Percentiles rank a stretch among this genome's conserved stretches.
Conservation (phyloP, 1,140 invertebrate species). For the Drosophila persimilis region DNA sequence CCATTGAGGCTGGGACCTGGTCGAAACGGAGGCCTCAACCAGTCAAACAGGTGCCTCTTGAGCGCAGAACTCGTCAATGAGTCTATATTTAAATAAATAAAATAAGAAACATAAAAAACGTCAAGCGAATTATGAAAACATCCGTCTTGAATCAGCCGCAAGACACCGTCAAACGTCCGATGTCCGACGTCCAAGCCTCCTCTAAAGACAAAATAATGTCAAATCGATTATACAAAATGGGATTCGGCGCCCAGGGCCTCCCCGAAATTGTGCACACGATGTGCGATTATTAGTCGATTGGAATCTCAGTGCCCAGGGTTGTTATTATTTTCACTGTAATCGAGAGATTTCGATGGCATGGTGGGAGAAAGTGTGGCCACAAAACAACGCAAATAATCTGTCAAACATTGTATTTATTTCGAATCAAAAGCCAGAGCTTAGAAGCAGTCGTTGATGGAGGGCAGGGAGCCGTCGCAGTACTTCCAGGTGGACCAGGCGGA, state of each 20-base stretch:
- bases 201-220: constrained; percentile 15
- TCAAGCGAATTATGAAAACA: constrained; percentile 16
- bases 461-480: constrained; percentile 58
- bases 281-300: constrained; percentile 40
- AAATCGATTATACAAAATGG: constrained; percentile 40
- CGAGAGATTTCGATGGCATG: too few species aligned
- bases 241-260: constrained; percentile 19
- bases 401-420: too few species aligned
- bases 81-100: constrained; percentile 14
- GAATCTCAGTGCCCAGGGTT: too few species aligned
- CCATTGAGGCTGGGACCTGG: not conserved
- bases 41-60: constrained; percentile 30
- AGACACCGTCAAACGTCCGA: constrained; percentile 1
- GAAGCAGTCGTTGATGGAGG: constrained; percentile 65
- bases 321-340: too few species aligned
- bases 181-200: too few species aligned
- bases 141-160: constrained; percentile 19
- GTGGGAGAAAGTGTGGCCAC: too few species aligned
- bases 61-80: constrained; percentile 17
- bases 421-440: constrained; percentile 24
- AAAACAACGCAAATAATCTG: too few species aligned
- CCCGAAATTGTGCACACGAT: constrained; percentile 37
- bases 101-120: constrained; percentile 5
- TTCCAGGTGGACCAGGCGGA: constrained; percentile 72
- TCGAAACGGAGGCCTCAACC: constrained; percentile 14